These are phyloP conservation scores for Zeuzera pyrina DNA, from an alignment of 2,888 invertebrate species.

Conservation along the genomic window DNA sequence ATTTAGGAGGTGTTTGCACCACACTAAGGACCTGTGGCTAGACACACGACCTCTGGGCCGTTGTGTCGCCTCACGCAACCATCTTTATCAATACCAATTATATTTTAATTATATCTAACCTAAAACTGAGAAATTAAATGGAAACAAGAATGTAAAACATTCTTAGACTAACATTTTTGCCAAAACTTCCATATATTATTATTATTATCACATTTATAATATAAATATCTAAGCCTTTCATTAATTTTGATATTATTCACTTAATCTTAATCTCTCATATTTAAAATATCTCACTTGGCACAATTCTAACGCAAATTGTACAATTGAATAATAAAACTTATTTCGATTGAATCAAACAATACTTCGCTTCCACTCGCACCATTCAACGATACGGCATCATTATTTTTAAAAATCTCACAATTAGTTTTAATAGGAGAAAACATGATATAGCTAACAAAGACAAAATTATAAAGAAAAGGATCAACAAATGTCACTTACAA, in stretches of 20 bases:
- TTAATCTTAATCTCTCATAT: constrained; percentile 68
- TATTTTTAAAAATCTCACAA: constrained; percentile 30
- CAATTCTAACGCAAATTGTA: constrained; percentile 65
- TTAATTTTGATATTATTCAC: constrained; percentile 70
- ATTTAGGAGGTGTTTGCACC: no score
- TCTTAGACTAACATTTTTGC: constrained; percentile 43
- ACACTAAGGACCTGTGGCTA: no score
- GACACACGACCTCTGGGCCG: no score
- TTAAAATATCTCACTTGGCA: constrained; percentile 70
- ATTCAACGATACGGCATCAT: constrained; percentile 46
- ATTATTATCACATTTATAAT: constrained; percentile 59
- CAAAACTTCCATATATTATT: constrained; percentile 70
- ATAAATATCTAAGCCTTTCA: constrained; percentile 63
- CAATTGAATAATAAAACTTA: constrained; percentile 53
- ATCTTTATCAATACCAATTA: constrained; percentile 17
- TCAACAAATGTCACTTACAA: constrained; percentile 70
- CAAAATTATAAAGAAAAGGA: constrained; percentile 69
- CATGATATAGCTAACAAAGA: constrained; percentile 68
- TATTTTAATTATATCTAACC: constrained; percentile 32
- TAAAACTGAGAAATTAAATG: constrained; percentile 38
- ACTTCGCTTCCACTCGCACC: constrained; percentile 40
- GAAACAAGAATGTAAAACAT: constrained; percentile 51
- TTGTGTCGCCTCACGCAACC: no score
- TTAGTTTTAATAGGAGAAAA: constrained; percentile 52
- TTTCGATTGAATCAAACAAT: constrained; percentile 42